These are phyloP conservation scores for Rhombomys opimus DNA, from an alignment of 2,113 vertebrate genomes.

Conservation along the genomic window DNA sequence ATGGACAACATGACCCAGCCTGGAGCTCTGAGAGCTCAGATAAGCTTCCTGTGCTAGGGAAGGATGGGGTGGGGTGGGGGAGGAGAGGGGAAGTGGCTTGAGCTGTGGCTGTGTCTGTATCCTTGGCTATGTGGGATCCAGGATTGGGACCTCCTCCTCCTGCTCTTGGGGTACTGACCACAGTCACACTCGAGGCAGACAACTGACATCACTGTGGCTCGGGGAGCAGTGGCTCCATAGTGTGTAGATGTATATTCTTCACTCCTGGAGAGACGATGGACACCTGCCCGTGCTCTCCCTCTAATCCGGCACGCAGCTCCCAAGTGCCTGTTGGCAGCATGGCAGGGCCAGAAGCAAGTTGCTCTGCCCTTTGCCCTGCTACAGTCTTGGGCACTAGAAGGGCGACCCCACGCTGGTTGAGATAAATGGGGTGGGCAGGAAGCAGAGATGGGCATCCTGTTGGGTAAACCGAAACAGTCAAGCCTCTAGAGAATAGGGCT, in stretches of 20 bases:
- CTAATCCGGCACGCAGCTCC: neutral
- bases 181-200: neutral
- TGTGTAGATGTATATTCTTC: accelerated
- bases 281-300: neutral
- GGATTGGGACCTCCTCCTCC: neutral
- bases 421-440: neutral
- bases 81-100: neutral
- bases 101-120: neutral
- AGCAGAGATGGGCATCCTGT: neutral
- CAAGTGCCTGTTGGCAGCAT: neutral
- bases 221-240: neutral
- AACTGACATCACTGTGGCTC: neutral
- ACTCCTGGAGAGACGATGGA: neutral
- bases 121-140: neutral
- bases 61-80: neutral
- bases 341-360: neutral
- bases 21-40: neutral
- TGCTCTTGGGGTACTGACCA: neutral
- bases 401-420: accelerated
- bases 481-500: neutral
- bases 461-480: neutral
- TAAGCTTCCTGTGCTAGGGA: neutral
- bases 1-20: neutral
- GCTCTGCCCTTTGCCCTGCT: neutral
- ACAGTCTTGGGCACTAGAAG: neutral